phyloP scores from a whole-genome alignment of 2,888 invertebrate species.

The Harpagoxenus sublaevis region DNA sequence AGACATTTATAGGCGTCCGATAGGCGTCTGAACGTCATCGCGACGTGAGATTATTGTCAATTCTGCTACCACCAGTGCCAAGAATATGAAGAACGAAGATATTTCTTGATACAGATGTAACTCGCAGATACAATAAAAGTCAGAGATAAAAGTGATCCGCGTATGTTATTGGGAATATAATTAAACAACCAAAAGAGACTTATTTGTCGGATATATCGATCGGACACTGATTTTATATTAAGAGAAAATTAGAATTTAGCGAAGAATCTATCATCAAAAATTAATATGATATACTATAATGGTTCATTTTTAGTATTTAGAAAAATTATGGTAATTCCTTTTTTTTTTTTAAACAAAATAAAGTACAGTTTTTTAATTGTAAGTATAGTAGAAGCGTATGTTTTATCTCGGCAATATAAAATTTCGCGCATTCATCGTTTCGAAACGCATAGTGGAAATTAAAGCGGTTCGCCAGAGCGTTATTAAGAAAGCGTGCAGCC shows the following conservation, averaged over 20 bases:
- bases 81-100: background rate
- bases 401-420: background rate
- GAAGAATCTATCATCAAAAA: background rate
- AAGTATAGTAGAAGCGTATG: background rate
- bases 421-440: background rate
- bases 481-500: constrained; percentile 30
- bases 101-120: background rate
- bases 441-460: background rate
- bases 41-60: background rate
- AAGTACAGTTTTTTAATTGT: background rate
- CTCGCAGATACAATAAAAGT: background rate
- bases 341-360: background rate
- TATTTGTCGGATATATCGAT: background rate
- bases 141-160: background rate
- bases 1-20: background rate
- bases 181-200: background rate
- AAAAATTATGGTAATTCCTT: background rate
- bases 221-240: background rate
- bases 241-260: background rate
- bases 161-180: background rate
- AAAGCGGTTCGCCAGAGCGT: background rate
- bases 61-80: background rate
- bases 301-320: background rate
- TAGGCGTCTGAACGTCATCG: background rate
- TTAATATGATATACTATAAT: background rate